These are phyloP conservation scores for Arbacia lixula DNA, from an alignment of 53 echinoderm and acorn worm species.

Conservation along the genomic window DNA sequence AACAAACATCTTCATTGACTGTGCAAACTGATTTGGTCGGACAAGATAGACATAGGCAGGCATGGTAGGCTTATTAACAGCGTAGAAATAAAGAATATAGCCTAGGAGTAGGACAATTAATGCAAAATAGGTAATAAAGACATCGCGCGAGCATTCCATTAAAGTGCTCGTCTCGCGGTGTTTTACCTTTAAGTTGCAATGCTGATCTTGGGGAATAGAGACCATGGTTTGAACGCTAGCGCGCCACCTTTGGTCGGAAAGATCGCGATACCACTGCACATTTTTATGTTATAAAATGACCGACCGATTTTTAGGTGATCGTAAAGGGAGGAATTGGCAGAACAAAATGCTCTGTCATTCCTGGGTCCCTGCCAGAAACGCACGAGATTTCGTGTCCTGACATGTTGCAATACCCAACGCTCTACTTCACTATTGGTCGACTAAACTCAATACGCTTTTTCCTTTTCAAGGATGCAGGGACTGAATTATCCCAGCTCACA, in stretches of 20 bases:
- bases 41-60: too few relatives aligned
- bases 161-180: too few relatives aligned
- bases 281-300: constrained; percentile 39
- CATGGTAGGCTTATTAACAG: too few relatives aligned
- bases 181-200: too few relatives aligned
- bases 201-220: too few relatives aligned
- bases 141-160: too few relatives aligned
- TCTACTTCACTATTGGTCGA: constrained; percentile 75
- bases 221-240: constrained; percentile 18
- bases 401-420: constrained; percentile 79
- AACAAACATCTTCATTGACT: too few relatives aligned
- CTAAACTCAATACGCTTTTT: constrained; percentile 56
- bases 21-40: too few relatives aligned
- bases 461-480: constrained; percentile 38
- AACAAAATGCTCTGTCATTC: constrained; percentile 54
- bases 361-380: constrained; percentile 77
- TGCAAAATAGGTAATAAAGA: too few relatives aligned
- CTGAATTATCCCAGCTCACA: constrained; percentile 48
- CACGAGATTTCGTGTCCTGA: constrained; percentile 81
- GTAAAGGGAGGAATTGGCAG: constrained; percentile 9
- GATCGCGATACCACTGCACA: neutral
- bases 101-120: too few relatives aligned
- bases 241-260: constrained; percentile 44
- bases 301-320: constrained; percentile 41
- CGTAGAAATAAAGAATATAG: too few relatives aligned